Base-by-base conservation (phyloP, 2,888 invertebrate species). In the Patella pellucida region DNA sequence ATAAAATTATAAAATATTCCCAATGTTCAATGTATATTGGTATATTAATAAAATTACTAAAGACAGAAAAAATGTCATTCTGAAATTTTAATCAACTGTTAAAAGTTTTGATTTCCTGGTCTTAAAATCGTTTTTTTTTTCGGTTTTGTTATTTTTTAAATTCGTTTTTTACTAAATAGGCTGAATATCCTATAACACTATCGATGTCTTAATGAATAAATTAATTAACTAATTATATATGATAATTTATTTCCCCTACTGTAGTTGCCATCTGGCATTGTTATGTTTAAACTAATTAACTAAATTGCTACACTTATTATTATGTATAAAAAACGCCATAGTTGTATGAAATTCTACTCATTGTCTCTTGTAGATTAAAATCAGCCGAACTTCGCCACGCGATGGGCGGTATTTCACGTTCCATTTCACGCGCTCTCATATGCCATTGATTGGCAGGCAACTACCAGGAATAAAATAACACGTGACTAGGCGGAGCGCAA, bases 381-480 rank as follows among this genome's bases (percentile, higher is more conserved):
- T 62, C 62, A 23, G 19, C 62, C 19, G 19, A 12, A 62, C 23
- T 19, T 23, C 62, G 62, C 19, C 62, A 62, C 62, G 62, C 62
- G 62, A 62, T 62, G 62, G 62, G 62, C 62, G 62, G 62, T 62
- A 62, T 62, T 62, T 62, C 23, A 62, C 62, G 19, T 62, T 62
- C 23, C 14, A 62, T 23, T 62, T 62, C 62, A 62, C 23, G 62
- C 62, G 23, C 23, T 23, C 62, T 62, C 19, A 23, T 62, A 62
- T 62, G 19, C 62, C 19, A 62, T 12, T 62, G 62, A 62, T 62
- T 62, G 62, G 62, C 62, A 62, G 19, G 19, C 23, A 19, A 62
- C 23, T 62, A 23, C 9, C 62, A 62, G 62, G 62, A 62, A 62
- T 62, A 23, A 15, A 19, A 23, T 62, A 23, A 19, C 62, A 62